Evolutionary conservation across 2,113 vertebrate species (phyloP).

Genomic region (Percina caprodes): DNA sequence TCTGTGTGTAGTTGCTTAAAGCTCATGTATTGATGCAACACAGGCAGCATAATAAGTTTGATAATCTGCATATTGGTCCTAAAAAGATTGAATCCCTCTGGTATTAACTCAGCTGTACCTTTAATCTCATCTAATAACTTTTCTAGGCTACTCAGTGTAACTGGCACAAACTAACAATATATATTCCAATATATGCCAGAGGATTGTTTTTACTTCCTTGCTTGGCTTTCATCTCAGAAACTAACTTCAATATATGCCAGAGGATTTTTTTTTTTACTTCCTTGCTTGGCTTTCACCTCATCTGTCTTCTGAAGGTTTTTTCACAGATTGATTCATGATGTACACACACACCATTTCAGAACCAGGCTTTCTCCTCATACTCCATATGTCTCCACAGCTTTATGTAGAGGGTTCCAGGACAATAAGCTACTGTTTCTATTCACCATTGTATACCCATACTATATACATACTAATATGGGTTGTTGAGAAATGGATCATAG

Average conservation of each 20-base stretch:
- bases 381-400: not conserved
- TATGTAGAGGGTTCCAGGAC: not conserved
- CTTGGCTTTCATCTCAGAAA: constrained; percentile 1
- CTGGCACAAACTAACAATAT: constrained; percentile 25
- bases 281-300: not conserved
- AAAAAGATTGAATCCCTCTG: not conserved
- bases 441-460: not conserved
- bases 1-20: not conserved
- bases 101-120: constrained; percentile 14
- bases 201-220: not conserved
- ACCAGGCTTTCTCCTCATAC: not conserved
- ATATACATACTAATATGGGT: not conserved
- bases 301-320: not conserved
- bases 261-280: not conserved
- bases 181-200: not conserved
- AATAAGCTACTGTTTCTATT: not conserved
- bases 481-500: not conserved
- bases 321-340: not conserved
- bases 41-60: constrained; percentile 10
- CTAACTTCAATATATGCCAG: not conserved
- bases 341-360: constrained; percentile 1
- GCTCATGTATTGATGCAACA: not conserved
- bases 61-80: constrained; percentile 8
- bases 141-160: constrained; percentile 13
- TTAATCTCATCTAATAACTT: constrained; percentile 22